These are phyloP conservation scores for Salvelinus namaycush DNA, from an alignment of 2,113 vertebrate genomes.

Conservation along the genomic window DNA sequence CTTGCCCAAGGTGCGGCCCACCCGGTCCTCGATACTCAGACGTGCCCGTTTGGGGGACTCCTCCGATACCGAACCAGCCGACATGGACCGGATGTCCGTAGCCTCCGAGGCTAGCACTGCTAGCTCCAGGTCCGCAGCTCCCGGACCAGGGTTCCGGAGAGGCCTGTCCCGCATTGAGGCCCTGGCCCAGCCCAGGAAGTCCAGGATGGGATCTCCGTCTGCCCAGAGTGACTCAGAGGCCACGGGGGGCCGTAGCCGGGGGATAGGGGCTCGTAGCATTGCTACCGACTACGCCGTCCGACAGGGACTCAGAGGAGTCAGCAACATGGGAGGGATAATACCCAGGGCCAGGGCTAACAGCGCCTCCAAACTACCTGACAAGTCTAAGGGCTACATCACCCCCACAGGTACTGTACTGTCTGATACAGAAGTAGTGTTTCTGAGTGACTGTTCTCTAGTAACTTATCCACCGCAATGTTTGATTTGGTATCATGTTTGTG, in stretches of 20 bases:
- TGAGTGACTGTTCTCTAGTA: not conserved
- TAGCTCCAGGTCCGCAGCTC: constrained; percentile 82
- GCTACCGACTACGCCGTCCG: constrained; percentile 80
- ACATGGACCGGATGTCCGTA: constrained; percentile 90
- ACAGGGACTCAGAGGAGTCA: constrained; percentile 78
- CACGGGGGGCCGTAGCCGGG: constrained; percentile 81
- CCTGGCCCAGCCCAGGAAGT: constrained; percentile 89
- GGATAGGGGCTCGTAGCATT: constrained; percentile 64
- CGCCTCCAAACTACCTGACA: constrained; percentile 93
- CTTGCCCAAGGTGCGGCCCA: constrained; percentile 88
- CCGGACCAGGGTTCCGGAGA: constrained; percentile 84
- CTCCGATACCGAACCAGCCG: constrained; percentile 88
- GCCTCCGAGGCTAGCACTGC: constrained; percentile 95
- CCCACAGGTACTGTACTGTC: constrained; percentile 75
- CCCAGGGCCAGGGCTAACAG: constrained; percentile 93
- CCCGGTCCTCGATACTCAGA: constrained; percentile 89
- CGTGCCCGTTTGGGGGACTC: constrained; percentile 89
- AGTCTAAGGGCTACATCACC: constrained; percentile 84
- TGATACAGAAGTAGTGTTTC: not conserved
- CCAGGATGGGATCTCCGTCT: constrained; percentile 87
- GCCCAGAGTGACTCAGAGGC: constrained; percentile 96
- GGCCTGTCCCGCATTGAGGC: constrained; percentile 90
- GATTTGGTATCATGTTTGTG: not conserved
- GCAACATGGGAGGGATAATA: constrained; percentile 72
- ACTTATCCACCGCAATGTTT: not conserved